Evolutionary conservation across 2,888 invertebrate genomes (phyloP).

Genomic region (Trisateles emortualis): DNA sequence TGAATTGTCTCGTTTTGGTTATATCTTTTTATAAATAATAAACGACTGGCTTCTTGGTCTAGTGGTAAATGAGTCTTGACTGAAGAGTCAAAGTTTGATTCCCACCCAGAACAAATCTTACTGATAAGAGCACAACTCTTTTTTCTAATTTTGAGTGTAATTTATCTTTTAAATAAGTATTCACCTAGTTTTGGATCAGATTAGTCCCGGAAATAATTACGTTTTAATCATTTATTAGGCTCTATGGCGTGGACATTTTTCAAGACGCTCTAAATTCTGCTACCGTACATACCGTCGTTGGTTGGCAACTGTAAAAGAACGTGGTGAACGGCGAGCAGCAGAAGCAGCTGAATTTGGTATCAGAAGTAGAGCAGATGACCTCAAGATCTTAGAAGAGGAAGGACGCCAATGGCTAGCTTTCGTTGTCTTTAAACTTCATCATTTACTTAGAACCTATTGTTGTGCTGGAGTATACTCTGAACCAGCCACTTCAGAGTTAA

Average conservation of each 20-base stretch:
- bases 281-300: slow-evolving; percentile 76
- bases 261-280: slow-evolving; percentile 75
- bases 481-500: slow-evolving; percentile 64
- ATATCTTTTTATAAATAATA: no score
- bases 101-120: no score
- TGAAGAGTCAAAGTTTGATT: no score
- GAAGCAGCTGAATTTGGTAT: slow-evolving; percentile 77
- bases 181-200: no score
- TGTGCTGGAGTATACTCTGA: slow-evolving; percentile 77
- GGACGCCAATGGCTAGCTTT: slow-evolving; percentile 80
- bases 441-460: slow-evolving; percentile 72
- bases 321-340: slow-evolving; percentile 72
- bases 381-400: slow-evolving; percentile 77
- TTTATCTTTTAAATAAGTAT: no score
- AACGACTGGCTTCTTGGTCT: no score
- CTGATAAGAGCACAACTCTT: no score
- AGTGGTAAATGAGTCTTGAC: no score
- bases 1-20: no score
- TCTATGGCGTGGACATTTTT: slow-evolving; percentile 76
- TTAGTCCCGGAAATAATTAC: neutral
- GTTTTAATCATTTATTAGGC: slow-evolving; percentile 51
- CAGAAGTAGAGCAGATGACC: slow-evolving; percentile 74
- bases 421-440: slow-evolving; percentile 80
- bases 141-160: no score
- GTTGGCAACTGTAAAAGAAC: slow-evolving; percentile 71